Percentiles rank a stretch among this genome's conserved stretches.
Conservation (phyloP, 2,888 invertebrate genomes). For the Caenorhabditis drosophilae region DNA sequence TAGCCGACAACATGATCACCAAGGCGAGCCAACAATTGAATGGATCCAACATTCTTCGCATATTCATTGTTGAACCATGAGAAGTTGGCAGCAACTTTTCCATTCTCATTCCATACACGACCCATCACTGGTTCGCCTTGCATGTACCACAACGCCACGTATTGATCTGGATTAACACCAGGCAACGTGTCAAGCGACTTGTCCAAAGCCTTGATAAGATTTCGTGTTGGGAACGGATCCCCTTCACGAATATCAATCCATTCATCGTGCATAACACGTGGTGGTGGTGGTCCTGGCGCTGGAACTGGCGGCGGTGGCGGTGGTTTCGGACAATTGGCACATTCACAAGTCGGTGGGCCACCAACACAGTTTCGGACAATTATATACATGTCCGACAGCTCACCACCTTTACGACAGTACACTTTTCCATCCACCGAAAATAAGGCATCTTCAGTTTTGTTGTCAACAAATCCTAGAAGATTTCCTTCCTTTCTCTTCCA, state of each 20-base stretch:
- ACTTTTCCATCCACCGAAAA: conserved; percentile 56
- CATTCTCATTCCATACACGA: conserved; percentile 62
- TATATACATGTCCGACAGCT: conserved; percentile 59
- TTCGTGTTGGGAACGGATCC: conserved; percentile 46
- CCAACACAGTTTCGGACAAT: conserved; percentile 59
- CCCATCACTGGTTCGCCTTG: conserved; percentile 65
- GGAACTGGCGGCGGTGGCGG: conserved; percentile 38
- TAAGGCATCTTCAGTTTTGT: conserved; percentile 59
- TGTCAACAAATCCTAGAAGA: conserved; percentile 56
- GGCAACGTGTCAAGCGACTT: conserved; percentile 58
- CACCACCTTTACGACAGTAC: conserved; percentile 35
- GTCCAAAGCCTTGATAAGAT: conserved; percentile 44
- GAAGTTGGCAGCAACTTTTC: conserved; percentile 55
- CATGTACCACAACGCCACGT: conserved; percentile 65
- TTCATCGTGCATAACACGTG: conserved; percentile 43
- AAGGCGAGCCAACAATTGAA: conserved; percentile 51
- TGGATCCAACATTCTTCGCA: conserved; percentile 53
- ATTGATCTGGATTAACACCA: conserved; percentile 61
- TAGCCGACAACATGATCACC: conserved; percentile 47
- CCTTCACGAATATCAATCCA: conserved; percentile 56
- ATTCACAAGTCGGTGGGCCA: conserved; percentile 38
- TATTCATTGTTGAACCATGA: conserved; percentile 50
- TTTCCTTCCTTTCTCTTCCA: conserved; percentile 51
- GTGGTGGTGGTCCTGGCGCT: conserved; percentile 25
- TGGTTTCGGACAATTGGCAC: conserved; percentile 19